Conservation (phyloP, 1,140 invertebrate genomes). For the Ostrea edulis region DNA sequence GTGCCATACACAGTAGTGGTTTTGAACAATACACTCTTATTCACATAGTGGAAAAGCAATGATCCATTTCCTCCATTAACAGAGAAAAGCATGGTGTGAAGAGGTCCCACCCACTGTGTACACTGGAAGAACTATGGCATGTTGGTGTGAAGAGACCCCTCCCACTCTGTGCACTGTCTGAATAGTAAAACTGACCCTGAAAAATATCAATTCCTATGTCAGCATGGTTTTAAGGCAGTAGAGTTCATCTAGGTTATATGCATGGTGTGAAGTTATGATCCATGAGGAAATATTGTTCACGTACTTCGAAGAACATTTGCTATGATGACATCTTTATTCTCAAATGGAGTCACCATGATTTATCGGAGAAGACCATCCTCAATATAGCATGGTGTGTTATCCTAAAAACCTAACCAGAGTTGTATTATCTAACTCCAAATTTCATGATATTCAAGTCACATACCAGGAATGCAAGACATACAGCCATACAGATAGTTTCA, state of each 20-base stretch:
- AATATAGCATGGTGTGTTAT: not conserved
- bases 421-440: not conserved
- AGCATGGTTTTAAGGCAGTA: not conserved
- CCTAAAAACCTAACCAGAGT: not conserved
- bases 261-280: not conserved
- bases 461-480: not conserved
- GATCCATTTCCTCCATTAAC: not conserved
- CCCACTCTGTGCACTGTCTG: too few relatives aligned
- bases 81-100: slow-evolving; percentile 2
- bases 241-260: not conserved
- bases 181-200: too few relatives aligned
- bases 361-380: not conserved
- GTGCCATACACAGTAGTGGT: not conserved
- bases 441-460: not conserved
- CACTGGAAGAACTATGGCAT: not conserved
- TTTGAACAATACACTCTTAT: too few relatives aligned
- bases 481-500: not conserved
- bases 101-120: not conserved
- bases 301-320: not conserved
- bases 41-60: not conserved
- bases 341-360: not conserved
- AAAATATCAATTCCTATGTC: not conserved
- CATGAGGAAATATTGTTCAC: not conserved
- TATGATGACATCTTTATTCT: not conserved
- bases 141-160: not conserved